Conservation (phyloP, 64 coral and sea anemone genomes). For the Trachythela sp. region DNA sequence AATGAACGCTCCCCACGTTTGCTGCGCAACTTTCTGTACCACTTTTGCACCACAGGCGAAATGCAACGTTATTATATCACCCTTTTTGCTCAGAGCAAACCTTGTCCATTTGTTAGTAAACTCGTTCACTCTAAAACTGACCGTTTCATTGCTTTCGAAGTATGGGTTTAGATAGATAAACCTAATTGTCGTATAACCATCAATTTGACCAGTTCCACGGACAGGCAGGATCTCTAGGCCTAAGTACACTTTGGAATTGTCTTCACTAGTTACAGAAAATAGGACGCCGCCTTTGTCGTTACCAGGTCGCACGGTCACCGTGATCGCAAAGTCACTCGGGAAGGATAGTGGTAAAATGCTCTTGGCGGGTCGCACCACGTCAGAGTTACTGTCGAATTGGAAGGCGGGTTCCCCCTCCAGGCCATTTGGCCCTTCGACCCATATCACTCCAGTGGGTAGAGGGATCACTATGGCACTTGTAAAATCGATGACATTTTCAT, state of each 20-base stretch:
- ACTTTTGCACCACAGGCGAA: not conserved
- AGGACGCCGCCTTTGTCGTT: not conserved
- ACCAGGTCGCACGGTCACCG: not conserved
- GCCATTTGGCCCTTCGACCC: not conserved
- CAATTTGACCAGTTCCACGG: not conserved
- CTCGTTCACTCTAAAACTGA: not conserved
- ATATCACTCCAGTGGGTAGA: not conserved
- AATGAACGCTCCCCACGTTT: not conserved
- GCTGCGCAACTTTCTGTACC: not conserved
- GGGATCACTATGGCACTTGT: not conserved
- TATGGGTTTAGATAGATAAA: not conserved
- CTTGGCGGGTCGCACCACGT: not conserved
- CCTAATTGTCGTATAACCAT: not conserved
- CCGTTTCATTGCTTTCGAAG: not conserved
- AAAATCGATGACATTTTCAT: slow-evolving; percentile 1
- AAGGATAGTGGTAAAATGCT: not conserved
- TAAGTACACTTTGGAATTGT: not conserved
- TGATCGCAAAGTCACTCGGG: slow-evolving; percentile 24
- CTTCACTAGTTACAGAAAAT: not conserved
- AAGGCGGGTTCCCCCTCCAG: not conserved
- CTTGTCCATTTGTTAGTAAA: not conserved
- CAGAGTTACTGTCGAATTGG: not conserved
- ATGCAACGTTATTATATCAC: not conserved
- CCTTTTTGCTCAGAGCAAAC: not conserved
- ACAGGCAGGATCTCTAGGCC: not conserved